These are phyloP conservation scores for Dexiosoma caninum DNA, from an alignment of 2,888 invertebrate species.

Conservation along the genomic window DNA sequence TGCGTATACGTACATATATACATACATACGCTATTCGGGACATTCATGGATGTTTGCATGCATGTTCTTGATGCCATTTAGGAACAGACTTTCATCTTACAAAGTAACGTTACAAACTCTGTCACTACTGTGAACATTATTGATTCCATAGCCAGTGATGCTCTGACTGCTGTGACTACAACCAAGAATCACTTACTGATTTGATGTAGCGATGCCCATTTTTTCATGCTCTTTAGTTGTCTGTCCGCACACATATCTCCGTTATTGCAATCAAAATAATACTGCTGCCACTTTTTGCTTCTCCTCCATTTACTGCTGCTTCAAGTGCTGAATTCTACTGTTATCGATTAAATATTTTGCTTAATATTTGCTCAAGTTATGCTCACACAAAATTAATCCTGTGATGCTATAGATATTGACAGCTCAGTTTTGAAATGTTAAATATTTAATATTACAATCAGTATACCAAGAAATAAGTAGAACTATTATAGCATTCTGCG, in stretches of 20 bases:
- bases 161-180: neutral
- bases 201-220: conserved; percentile 36
- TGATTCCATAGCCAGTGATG: neutral
- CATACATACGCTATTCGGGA: too few species aligned
- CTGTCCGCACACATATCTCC: neutral
- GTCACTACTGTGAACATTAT: neutral
- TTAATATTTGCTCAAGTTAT: conserved; percentile 17
- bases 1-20: too few species aligned
- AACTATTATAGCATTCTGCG: too few species aligned
- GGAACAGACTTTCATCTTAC: too few species aligned
- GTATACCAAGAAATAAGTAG: too few species aligned
- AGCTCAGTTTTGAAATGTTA: neutral
- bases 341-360: conserved; percentile 39
- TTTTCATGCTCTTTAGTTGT: conserved; percentile 12
- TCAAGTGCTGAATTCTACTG: neutral
- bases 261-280: conserved; percentile 22
- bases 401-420: conserved; percentile 6
- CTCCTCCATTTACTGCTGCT: neutral
- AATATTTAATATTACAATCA: too few species aligned
- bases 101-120: too few species aligned
- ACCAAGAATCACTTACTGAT: conserved; percentile 38
- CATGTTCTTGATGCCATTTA: too few species aligned
- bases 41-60: too few species aligned
- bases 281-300: neutral
- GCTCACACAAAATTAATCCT: neutral